Evolutionary conservation across 1,140 invertebrate genomes (phyloP).

Genomic region (Psilanteris sp.): DNA sequence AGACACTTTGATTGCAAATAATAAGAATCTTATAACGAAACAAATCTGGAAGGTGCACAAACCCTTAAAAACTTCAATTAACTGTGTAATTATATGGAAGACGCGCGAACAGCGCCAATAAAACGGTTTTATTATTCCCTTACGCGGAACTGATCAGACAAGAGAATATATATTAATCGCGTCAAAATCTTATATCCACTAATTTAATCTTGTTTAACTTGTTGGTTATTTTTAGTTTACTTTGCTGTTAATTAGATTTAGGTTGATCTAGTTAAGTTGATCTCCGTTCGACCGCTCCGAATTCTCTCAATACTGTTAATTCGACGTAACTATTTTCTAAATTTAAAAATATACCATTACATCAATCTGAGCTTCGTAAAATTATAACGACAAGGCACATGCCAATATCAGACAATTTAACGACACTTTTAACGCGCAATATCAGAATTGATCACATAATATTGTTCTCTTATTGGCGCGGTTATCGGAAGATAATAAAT

Average conservation of each 20-base stretch:
- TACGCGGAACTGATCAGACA: no score
- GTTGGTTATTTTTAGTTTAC: slow-evolving; percentile 51
- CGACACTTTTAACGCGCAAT: slow-evolving; percentile 7
- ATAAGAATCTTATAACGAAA: no score
- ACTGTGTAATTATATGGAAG: no score
- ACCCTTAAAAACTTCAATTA: no score
- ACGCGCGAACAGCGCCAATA: no score
- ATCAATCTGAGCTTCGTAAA: background rate
- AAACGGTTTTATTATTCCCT: no score
- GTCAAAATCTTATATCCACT: slow-evolving; percentile 27
- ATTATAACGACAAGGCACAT: no score
- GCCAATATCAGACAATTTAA: slow-evolving; percentile 1
- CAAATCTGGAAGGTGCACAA: no score
- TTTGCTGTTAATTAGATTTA: slow-evolving; percentile 55
- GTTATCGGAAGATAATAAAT: slow-evolving; percentile 46
- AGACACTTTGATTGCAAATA: no score
- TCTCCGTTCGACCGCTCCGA: slow-evolving; percentile 31
- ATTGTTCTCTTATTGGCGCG: slow-evolving; percentile 22
- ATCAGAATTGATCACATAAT: no score
- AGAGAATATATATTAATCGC: no score
- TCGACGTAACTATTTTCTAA: slow-evolving; percentile 30
- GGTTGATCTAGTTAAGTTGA: slow-evolving; percentile 55
- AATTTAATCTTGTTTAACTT: slow-evolving; percentile 38
- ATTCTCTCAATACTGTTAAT: slow-evolving; percentile 51
- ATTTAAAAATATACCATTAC: slow-evolving; percentile 13